Base-by-base conservation (phyloP, 2,797 vertebrate species). In the Anolis apletophallus region DNA sequence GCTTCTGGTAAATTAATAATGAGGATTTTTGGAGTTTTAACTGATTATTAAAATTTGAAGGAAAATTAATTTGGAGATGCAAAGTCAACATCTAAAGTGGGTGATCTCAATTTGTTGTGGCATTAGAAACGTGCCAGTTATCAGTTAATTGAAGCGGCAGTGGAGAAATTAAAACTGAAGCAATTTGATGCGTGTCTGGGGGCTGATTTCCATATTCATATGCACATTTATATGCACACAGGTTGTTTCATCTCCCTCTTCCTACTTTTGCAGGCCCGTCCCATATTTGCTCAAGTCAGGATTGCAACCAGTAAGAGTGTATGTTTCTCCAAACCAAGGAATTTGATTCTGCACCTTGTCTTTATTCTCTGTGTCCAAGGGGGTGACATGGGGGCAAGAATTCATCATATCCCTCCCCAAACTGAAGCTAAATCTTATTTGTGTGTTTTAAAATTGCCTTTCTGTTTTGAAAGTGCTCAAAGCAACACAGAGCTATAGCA, bases 1-100 rank as follows among this genome's bases (percentile, higher is more conserved):
- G 91, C 96, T 95, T 92, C 74, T 91, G 92, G 88, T 97, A 94
- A 97, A 97, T 97, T 96, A 96, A 95, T 96, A 95, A 96, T 95
- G 95, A 94, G 92, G 93, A 93, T 94, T 95, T n/a, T 87, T 95
- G 94, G 93, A 89, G 68, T 95, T 96, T 95, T 92, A 95, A 91
- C 95, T 95, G 96, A 96, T 96, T 94, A 96, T 95, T 95, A 90
- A 94, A 89, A 92, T 92, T 91, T 91, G 95, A 94, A 64, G n/a
- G 85, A 36, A 92, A 95, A 93, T 92, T 94, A 94, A 95, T 94
- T 95, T 93, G 80, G 87, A 34, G 40, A 11, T 92, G 59, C 86
- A 91, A 90, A 86, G 79, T 93, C 93, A 95, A 95, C 61, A 93
- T 89, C 72, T 84, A 90, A 94, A 92, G 91, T 78, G 90, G 50